Evolutionary conservation across 2,888 invertebrate genomes (phyloP).

Genomic region (Microdon myrmicae): DNA sequence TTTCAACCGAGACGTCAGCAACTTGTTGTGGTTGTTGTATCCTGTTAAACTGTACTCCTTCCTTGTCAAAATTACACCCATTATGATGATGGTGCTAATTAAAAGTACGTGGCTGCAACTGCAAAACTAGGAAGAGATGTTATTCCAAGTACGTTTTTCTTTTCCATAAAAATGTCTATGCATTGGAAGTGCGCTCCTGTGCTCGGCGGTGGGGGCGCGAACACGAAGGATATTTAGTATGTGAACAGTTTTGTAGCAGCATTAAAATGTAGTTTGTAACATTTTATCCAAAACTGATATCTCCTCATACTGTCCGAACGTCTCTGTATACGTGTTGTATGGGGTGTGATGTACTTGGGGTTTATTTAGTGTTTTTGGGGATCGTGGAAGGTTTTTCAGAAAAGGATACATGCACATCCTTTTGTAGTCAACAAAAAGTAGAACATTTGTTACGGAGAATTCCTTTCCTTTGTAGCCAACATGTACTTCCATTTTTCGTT

Average conservation of each 20-base stretch:
- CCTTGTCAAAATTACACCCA: slow-evolving; percentile 48
- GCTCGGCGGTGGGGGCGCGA: slow-evolving; percentile 21
- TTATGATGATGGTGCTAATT: slow-evolving; percentile 51
- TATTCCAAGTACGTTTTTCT: neutral
- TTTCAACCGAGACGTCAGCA: slow-evolving; percentile 44
- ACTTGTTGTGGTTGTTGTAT: slow-evolving; percentile 33
- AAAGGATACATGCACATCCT: slow-evolving; percentile 4
- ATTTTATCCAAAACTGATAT: slow-evolving; percentile 31
- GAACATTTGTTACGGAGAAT: slow-evolving; percentile 22
- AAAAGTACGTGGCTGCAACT: slow-evolving; percentile 49
- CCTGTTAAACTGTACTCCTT: slow-evolving; percentile 12
- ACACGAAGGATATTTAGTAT: slow-evolving; percentile 12
- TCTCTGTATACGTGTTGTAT: neutral
- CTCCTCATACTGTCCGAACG: neutral
- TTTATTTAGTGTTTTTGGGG: slow-evolving; percentile 15
- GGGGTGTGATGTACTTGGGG: slow-evolving; percentile 8
- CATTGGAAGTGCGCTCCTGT: no score
- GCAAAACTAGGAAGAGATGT: slow-evolving; percentile 23
- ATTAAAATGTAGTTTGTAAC: slow-evolving; percentile 36
- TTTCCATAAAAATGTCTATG: slow-evolving; percentile 8
- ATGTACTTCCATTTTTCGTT: slow-evolving; percentile 36
- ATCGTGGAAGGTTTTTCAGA: slow-evolving; percentile 32
- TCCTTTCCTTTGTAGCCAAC: slow-evolving; percentile 35
- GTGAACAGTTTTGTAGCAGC: slow-evolving; percentile 6
- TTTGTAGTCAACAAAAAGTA: slow-evolving; percentile 8